Percentiles rank a stretch among this genome's conserved stretches.
phyloP scores from a whole-genome alignment of 2,797 vertebrate species.

The Cebuella pygmaea region DNA sequence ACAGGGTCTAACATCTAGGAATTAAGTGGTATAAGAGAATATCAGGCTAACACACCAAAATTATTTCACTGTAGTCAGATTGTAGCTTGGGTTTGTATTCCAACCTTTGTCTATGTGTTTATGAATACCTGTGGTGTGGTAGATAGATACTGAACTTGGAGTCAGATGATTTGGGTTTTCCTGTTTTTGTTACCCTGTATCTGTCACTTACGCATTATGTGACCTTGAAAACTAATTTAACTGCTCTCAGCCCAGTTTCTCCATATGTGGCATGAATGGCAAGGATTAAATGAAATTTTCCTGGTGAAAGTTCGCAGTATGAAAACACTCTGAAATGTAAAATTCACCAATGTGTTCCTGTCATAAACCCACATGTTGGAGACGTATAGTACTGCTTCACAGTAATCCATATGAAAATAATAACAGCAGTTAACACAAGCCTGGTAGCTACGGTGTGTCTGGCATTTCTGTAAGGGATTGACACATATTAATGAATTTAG shows the following conservation, averaged over 20 bases:
- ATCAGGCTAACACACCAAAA: not conserved
- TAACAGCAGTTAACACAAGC: not conserved
- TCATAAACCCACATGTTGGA: not conserved
- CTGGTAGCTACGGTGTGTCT: not conserved
- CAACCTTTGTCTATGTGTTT: not conserved
- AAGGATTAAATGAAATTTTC: not conserved
- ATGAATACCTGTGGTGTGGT: not conserved
- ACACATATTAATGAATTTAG: not conserved
- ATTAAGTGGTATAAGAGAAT: not conserved
- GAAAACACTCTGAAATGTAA: not conserved
- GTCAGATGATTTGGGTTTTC: not conserved
- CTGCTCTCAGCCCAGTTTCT: not conserved
- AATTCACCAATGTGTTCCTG: not conserved
- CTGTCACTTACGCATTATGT: not conserved
- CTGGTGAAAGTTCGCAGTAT: not conserved
- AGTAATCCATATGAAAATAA: not conserved
- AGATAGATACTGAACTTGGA: not conserved
- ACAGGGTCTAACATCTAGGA: not conserved
- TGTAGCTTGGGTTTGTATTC: not conserved
- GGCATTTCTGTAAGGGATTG: not conserved
- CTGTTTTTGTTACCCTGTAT: not conserved
- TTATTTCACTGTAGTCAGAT: not conserved
- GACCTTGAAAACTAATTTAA: not conserved
- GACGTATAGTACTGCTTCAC: not conserved
- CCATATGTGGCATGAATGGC: not conserved